These are phyloP conservation scores for Caenorhabditis becei DNA, from an alignment of 2,888 invertebrate species.

Conservation along the genomic window DNA sequence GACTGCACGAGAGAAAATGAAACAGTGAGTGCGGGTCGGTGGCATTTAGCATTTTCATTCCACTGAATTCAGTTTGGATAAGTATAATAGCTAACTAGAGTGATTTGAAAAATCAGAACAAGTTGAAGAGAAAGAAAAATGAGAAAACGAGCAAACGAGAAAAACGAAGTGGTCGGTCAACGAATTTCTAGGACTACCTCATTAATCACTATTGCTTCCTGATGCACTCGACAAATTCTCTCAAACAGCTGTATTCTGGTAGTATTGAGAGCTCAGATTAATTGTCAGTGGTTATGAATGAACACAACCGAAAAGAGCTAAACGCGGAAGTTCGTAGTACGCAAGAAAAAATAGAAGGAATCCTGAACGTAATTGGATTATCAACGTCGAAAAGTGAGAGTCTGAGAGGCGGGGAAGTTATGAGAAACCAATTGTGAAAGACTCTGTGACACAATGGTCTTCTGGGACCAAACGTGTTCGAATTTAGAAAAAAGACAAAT, in stretches of 20 bases:
- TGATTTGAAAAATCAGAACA: neutral
- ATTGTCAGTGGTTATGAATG: slow-evolving; percentile 2
- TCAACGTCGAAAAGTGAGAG: slow-evolving; percentile 16
- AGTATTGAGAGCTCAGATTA: slow-evolving; percentile 10
- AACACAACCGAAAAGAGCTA: neutral
- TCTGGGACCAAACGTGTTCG: slow-evolving; percentile 55
- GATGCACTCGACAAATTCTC: slow-evolving; percentile 40
- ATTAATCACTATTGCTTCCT: slow-evolving; percentile 56
- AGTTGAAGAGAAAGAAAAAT: neutral
- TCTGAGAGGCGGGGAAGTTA: slow-evolving; percentile 21
- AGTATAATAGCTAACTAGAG: too few species aligned
- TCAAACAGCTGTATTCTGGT: slow-evolving; percentile 37
- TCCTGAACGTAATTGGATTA: slow-evolving; percentile 41
- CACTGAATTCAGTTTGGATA: neutral
- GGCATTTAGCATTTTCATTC: neutral
- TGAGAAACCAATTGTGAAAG: slow-evolving; percentile 56
- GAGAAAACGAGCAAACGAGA: slow-evolving; percentile 7
- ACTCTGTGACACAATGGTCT: slow-evolving; percentile 53
- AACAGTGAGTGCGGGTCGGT: neutral
- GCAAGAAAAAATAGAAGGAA: neutral
- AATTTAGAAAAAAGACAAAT: slow-evolving; percentile 45
- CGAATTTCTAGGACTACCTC: slow-evolving; percentile 48
- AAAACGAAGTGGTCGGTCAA: slow-evolving; percentile 33
- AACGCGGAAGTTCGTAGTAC: slow-evolving; percentile 1
- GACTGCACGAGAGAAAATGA: slow-evolving; percentile 7